These are phyloP conservation scores for Melieria omissa DNA, from an alignment of 2,888 invertebrate genomes.

Conservation along the genomic window DNA sequence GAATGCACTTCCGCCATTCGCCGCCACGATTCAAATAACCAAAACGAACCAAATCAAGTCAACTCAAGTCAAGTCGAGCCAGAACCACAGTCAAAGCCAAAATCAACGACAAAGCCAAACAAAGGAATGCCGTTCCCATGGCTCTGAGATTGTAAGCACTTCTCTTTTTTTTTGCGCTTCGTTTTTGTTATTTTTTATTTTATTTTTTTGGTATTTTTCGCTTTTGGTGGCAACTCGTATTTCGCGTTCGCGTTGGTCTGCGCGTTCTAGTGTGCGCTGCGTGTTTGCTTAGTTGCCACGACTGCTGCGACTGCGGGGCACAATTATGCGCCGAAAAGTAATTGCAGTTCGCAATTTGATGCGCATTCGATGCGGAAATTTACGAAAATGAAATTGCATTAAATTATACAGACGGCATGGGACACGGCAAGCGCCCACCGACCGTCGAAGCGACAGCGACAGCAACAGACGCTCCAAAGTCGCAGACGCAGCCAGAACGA, in stretches of 20 bases:
- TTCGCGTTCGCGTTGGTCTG: background rate
- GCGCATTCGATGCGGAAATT: slow-evolving; percentile 28
- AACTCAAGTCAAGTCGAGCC: background rate
- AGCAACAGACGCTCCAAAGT: background rate
- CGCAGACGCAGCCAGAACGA: background rate
- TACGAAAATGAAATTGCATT: slow-evolving; percentile 46
- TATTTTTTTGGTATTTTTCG: background rate
- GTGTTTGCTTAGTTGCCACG: slow-evolving; percentile 25
- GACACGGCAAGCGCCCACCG: no score
- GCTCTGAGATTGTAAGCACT: background rate
- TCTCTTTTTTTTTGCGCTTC: background rate
- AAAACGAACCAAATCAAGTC: slow-evolving; percentile 2
- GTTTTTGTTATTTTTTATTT: background rate
- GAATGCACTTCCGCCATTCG: slow-evolving; percentile 30
- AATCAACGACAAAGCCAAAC: background rate
- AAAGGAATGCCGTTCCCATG: slow-evolving; percentile 11
- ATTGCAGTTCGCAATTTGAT: slow-evolving; percentile 41
- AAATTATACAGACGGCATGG: slow-evolving; percentile 33
- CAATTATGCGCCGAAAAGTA: slow-evolving; percentile 47
- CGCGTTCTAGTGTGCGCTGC: background rate
- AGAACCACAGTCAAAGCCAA: no score
- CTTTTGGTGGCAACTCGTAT: slow-evolving; percentile 2
- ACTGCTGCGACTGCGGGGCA: slow-evolving; percentile 43
- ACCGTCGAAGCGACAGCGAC: background rate
- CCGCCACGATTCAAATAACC: slow-evolving; percentile 14